Evolutionary conservation across 2,797 vertebrate genomes (phyloP).

Genomic region (Intellagama lesueurii): DNA sequence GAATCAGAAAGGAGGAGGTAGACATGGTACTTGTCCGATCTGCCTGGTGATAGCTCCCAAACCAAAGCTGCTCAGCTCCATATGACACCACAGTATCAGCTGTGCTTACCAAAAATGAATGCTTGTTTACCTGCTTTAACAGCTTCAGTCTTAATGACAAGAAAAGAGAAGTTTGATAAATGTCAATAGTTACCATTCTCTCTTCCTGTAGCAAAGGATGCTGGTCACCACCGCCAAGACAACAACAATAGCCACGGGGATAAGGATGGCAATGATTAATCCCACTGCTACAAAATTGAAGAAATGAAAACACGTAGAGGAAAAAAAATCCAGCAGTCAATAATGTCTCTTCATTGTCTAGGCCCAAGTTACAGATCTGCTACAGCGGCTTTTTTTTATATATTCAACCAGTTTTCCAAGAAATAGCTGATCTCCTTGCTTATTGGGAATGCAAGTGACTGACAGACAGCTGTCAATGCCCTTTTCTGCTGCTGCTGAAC

Average conservation of each 20-base stretch:
- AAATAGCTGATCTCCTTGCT: neutral
- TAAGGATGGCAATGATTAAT: conserved; percentile 90
- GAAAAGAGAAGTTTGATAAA: neutral
- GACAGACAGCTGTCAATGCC: neutral
- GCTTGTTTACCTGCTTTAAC: too few species aligned
- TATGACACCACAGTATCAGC: neutral
- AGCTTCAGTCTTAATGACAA: neutral
- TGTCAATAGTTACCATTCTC: conserved; percentile 87
- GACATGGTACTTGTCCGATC: too few species aligned
- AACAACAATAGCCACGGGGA: conserved; percentile 84
- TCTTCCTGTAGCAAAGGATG: conserved; percentile 90
- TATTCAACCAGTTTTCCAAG: neutral
- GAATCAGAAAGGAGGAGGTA: too few species aligned
- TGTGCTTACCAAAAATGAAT: neutral
- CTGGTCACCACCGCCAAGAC: conserved; percentile 83
- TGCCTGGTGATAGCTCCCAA: too few species aligned
- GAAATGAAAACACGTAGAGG: neutral
- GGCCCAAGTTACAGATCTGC: neutral
- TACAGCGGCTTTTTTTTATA: neutral
- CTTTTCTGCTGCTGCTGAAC: neutral
- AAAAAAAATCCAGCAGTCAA: neutral
- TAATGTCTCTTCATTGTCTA: neutral
- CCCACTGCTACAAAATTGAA: conserved; percentile 77
- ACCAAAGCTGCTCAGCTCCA: neutral
- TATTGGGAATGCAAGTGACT: neutral